Base-by-base conservation (phyloP, 1,140 invertebrate genomes). In the Lepeophtheirus salmonis region DNA sequence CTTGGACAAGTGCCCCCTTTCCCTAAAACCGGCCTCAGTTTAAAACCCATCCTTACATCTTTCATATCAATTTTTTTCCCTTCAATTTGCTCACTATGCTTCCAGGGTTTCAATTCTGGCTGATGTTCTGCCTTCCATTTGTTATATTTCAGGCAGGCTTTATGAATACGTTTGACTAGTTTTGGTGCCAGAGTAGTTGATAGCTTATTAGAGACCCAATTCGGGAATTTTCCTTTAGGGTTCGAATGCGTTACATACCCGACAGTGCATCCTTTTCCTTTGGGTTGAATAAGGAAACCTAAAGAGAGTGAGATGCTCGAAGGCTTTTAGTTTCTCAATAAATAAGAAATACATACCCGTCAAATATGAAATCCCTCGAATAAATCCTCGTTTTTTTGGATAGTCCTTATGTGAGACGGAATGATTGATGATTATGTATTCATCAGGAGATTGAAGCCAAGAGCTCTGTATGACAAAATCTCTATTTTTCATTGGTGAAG, bases 391-490 rank as follows among this genome's bases (percentile, higher is more conserved):
- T 66, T 77, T 80, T 1, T 83, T 81, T 22, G 86, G 84, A 73
- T 81, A 81, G 70, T 82, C 80, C 68, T 83, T 81, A 70, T 91
- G 88, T 73, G 78, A 83, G 41, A 92, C 83, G 51, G 87, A 90
- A 76, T 91, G 87, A 73, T 89, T 90, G 57, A 90, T 74, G 66
- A 91, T 86, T 68, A 85, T 77, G 71, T 87, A 85, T 70, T 90
- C 86, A 63, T 73, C 67, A 25, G 83, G 84, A 24, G 83, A 82
- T 70, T 89, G 86, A 51, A 89, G 72, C 88, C 88, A 92, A 12
- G 87, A 90, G 64, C 88, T 74, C 74, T 89, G 84, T 57, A 89
- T 77, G 21, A 91, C 82, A 73, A 91, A 91, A 72, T 92, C 88
- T 64, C 88, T 75, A 70, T 89, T 89, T 73, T 85, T 86, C 67